phyloP scores from a whole-genome alignment of 2,888 invertebrate genomes.

The Hyposoter didymator region DNA sequence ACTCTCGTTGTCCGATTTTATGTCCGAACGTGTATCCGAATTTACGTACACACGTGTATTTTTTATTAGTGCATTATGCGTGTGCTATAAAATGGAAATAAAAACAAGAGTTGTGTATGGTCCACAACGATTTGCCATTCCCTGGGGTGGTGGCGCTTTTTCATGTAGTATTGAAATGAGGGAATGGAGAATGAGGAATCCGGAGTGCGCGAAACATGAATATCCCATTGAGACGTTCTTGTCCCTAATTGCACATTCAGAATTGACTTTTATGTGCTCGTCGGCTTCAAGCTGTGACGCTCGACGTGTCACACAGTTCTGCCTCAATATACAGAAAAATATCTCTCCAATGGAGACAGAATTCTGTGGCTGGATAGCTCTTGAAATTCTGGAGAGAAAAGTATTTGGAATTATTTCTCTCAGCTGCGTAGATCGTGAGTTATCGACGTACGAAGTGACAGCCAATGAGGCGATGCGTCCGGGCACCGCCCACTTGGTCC shows the following conservation, averaged over 20 bases:
- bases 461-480: background rate
- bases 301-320: slow-evolving; percentile 6
- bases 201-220: slow-evolving; percentile 40
- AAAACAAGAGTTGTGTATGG: background rate
- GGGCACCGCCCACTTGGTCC: background rate
- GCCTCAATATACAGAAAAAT: background rate
- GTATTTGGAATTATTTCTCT: background rate
- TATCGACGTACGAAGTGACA: background rate
- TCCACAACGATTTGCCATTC: slow-evolving; percentile 43
- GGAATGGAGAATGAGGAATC: slow-evolving; percentile 20
- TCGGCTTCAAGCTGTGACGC: slow-evolving; percentile 20
- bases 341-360: background rate
- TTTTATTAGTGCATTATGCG: background rate
- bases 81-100: slow-evolving; percentile 17
- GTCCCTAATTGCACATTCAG: slow-evolving; percentile 70
- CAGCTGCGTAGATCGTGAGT: background rate
- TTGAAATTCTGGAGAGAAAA: background rate
- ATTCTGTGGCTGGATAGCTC: background rate
- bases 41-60: background rate
- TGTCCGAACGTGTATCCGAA: slow-evolving; percentile 32
- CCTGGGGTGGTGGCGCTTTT: slow-evolving; percentile 24
- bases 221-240: slow-evolving; percentile 67
- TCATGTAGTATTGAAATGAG: slow-evolving; percentile 12
- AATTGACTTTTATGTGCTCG: slow-evolving; percentile 53
- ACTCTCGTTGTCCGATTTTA: background rate